Evolutionary conservation across 2,888 invertebrate genomes (phyloP).

Genomic region (Ganaspis brasiliensis): DNA sequence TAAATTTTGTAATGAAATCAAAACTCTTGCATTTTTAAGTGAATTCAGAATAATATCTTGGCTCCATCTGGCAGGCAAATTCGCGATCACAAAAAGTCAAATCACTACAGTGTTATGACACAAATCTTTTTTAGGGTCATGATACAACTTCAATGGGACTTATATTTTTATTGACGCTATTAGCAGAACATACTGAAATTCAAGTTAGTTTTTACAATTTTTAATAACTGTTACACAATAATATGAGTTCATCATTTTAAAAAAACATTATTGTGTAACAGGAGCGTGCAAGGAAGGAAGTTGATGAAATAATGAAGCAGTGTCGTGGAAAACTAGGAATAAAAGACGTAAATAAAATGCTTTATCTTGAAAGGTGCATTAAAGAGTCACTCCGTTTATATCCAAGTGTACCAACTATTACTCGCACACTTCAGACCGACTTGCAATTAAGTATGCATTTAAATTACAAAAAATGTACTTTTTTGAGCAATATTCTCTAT

Average conservation of each 20-base stretch:
- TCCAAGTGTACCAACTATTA: conserved; percentile 86
- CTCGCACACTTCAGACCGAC: conserved; percentile 83
- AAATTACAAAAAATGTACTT: background rate
- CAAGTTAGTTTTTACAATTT: conserved; percentile 67
- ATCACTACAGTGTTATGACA: no score
- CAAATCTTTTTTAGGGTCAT: conserved; percentile 83
- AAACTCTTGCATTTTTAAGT: no score
- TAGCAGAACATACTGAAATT: conserved; percentile 81
- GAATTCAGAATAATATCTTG: no score
- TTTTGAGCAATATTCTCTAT: background rate
- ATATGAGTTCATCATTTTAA: no score
- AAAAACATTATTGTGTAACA: conserved; percentile 31
- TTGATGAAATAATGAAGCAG: conserved; percentile 81
- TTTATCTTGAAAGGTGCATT: conserved; percentile 86
- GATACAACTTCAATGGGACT: conserved; percentile 84
- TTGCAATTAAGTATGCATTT: conserved; percentile 69
- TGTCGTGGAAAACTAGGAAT: conserved; percentile 81
- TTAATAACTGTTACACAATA: background rate
- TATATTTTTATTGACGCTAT: conserved; percentile 81
- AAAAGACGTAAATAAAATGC: conserved; percentile 84
- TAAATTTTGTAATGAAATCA: no score
- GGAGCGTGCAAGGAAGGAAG: conserved; percentile 64
- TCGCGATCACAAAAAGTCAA: no score
- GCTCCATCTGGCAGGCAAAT: no score
- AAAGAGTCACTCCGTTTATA: conserved; percentile 86